These are phyloP conservation scores for Drosophila insularis DNA, from an alignment of 1,140 invertebrate species.

Conservation along the genomic window DNA sequence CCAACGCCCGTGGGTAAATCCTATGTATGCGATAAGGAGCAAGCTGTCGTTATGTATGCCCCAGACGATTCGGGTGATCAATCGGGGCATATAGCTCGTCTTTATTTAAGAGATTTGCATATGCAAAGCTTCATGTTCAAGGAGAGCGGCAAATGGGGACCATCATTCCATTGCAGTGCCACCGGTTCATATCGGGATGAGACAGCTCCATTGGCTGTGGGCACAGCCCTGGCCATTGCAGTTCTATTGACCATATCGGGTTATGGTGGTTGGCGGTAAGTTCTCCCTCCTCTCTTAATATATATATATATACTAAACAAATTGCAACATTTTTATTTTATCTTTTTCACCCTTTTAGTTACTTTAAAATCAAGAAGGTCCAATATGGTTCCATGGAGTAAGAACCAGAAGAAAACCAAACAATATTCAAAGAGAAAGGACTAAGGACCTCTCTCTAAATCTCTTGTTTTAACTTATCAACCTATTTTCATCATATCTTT, in stretches of 20 bases:
- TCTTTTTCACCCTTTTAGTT: slow-evolving; percentile 82
- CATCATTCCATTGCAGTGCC: slow-evolving; percentile 84
- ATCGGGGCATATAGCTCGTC: slow-evolving; percentile 83
- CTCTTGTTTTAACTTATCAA: slow-evolving; percentile 29
- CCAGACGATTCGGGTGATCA: slow-evolving; percentile 77
- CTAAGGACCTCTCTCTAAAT: not conserved
- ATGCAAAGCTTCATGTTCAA: slow-evolving; percentile 86
- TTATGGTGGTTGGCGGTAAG: slow-evolving; percentile 87
- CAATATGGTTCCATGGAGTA: slow-evolving; percentile 97
- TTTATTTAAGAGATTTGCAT: slow-evolving; percentile 84
- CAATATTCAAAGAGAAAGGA: not conserved
- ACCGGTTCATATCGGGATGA: slow-evolving; percentile 86
- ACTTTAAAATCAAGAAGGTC: slow-evolving; percentile 94
- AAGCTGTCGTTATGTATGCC: slow-evolving; percentile 76
- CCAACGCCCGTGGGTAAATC: slow-evolving; percentile 93
- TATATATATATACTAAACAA: too few species aligned
- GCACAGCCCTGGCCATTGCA: slow-evolving; percentile 91
- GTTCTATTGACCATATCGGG: slow-evolving; percentile 91
- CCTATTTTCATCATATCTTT: slow-evolving; percentile 55
- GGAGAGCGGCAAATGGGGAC: slow-evolving; percentile 84
- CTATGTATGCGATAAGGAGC: slow-evolving; percentile 88
- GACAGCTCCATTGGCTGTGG: slow-evolving; percentile 93
- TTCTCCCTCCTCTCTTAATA: too few species aligned
- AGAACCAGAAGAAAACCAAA: slow-evolving; percentile 40
- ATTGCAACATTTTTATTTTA: too few species aligned